Percentiles rank a stretch among this genome's conserved stretches.
These are phyloP conservation scores for Drosophila elegans DNA, from an alignment of 1,140 invertebrate species.

Conservation along the genomic window DNA sequence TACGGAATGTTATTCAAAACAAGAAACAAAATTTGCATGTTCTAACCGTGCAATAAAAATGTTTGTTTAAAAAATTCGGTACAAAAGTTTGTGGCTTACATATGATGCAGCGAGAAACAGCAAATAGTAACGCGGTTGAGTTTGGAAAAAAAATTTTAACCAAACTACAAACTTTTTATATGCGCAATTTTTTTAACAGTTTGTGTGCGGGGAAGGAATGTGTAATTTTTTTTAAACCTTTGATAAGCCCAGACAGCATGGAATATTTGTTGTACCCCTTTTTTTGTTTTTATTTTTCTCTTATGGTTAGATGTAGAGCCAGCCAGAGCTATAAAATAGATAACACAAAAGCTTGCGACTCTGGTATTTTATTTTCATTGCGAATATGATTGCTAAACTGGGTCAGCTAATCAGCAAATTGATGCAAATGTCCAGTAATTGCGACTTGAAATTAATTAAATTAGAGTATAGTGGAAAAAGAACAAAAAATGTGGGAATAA, in stretches of 20 bases:
- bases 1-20: background rate
- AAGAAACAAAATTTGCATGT: background rate
- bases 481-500: constrained; percentile 8
- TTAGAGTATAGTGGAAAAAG: constrained; percentile 9
- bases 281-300: background rate
- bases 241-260: constrained; percentile 43
- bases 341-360: constrained; percentile 20
- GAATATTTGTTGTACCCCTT: constrained; percentile 17
- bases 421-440: constrained; percentile 46
- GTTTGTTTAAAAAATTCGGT: no score
- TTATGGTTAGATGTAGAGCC: constrained; percentile 13
- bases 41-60: background rate
- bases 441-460: constrained; percentile 48
- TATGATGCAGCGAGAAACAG: background rate
- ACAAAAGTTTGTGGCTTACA: no score
- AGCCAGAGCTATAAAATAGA: constrained; percentile 18
- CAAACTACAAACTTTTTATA: constrained; percentile 15
- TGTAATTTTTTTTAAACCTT: constrained; percentile 23
- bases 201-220: constrained; percentile 12
- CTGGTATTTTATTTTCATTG: constrained; percentile 25
- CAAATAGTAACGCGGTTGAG: background rate
- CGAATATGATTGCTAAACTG: constrained; percentile 30
- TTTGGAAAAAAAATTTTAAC: background rate
- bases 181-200: constrained; percentile 3
- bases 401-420: constrained; percentile 51